These are phyloP conservation scores for Trichonephila clavata DNA, from an alignment of 1,140 invertebrate genomes.

Conservation along the genomic window DNA sequence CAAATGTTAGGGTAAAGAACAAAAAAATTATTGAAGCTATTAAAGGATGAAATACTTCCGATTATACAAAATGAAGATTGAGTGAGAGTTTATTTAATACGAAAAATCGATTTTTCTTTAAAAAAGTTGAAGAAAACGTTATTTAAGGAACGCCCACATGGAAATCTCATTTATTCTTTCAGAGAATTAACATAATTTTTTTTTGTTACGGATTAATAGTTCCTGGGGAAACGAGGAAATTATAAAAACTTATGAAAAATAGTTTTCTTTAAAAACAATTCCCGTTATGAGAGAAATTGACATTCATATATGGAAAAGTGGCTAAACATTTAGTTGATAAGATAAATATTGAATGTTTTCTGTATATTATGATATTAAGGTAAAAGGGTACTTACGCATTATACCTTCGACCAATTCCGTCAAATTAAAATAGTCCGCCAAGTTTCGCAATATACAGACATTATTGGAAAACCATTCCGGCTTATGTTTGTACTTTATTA, in stretches of 20 bases:
- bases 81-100: slow-evolving; percentile 58
- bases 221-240: not conserved
- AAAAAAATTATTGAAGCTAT: slow-evolving; percentile 54
- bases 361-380: no score
- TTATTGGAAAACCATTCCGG: no score
- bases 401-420: no score
- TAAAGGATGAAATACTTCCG: slow-evolving; percentile 69
- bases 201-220: slow-evolving; percentile 59
- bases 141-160: slow-evolving; percentile 16
- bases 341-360: not conserved
- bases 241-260: slow-evolving; percentile 42
- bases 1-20: not conserved
- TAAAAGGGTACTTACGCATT: not conserved
- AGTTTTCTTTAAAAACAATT: not conserved
- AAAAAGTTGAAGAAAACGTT: not conserved
- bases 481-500: no score
- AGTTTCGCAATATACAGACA: no score
- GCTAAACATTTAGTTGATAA: not conserved
- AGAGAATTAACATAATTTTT: slow-evolving; percentile 64
- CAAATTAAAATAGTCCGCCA: no score
- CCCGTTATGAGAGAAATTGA: no score
- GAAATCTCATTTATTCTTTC: slow-evolving; percentile 46
- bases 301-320: not conserved
- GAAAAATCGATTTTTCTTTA: slow-evolving; percentile 47
- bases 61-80: slow-evolving; percentile 66